Conservation (phyloP, 2,113 vertebrate species). For the Etheostoma cragini region DNA sequence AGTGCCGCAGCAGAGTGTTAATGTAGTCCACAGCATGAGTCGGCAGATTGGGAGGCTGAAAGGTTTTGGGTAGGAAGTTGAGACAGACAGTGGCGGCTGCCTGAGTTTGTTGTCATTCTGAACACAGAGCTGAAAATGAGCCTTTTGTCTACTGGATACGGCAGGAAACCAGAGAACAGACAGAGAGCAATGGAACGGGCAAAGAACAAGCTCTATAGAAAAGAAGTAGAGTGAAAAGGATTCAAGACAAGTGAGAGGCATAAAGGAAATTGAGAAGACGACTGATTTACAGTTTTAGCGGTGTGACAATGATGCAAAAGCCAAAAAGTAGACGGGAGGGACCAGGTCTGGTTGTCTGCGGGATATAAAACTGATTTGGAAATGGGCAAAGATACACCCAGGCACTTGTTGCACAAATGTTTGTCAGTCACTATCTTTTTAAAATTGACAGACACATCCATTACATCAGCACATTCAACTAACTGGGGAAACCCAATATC, state of each 20-base stretch:
- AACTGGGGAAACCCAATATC: slow-evolving; percentile 28
- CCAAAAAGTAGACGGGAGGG: slow-evolving; percentile 46
- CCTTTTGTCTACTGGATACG: slow-evolving; percentile 66
- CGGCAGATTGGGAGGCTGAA: slow-evolving; percentile 61
- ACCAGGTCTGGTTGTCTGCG: slow-evolving; percentile 26
- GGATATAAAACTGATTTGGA: slow-evolving; percentile 86
- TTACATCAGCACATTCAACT: slow-evolving; percentile 35
- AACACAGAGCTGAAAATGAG: slow-evolving; percentile 74
- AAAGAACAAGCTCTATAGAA: slow-evolving; percentile 57
- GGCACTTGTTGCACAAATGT: slow-evolving; percentile 78
- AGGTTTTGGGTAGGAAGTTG: slow-evolving; percentile 62
- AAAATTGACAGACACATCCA: slow-evolving; percentile 44
- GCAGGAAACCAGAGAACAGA: slow-evolving; percentile 70
- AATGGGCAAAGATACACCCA: slow-evolving; percentile 80
- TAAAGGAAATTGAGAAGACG: slow-evolving; percentile 44
- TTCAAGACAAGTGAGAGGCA: slow-evolving; percentile 45
- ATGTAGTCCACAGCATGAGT: slow-evolving; percentile 62
- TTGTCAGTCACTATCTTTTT: slow-evolving; percentile 38
- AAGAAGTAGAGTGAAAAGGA: slow-evolving; percentile 57
- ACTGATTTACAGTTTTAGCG: slow-evolving; percentile 48
- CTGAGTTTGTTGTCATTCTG: slow-evolving; percentile 79
- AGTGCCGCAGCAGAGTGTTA: slow-evolving; percentile 43
- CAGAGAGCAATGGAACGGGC: slow-evolving; percentile 56
- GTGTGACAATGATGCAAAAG: slow-evolving; percentile 61
- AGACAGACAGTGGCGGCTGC: slow-evolving; percentile 63